Percentiles rank a stretch among this genome's conserved stretches.
phyloP scores from a whole-genome alignment of 2,888 invertebrate genomes.

The Heteropelma amictum region DNA sequence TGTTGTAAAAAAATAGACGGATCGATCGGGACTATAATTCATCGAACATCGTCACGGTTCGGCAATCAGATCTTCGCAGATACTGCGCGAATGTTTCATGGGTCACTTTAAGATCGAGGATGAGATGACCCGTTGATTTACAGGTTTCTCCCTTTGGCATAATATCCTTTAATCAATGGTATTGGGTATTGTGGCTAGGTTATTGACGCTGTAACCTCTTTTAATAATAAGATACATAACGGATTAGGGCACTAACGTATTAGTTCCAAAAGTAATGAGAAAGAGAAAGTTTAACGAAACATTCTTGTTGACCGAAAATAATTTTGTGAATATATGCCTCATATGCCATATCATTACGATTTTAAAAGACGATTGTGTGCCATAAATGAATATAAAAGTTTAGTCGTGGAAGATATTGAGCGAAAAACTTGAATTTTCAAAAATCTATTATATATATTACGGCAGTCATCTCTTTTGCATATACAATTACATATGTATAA shows the following conservation, averaged over 20 bases:
- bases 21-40: not conserved
- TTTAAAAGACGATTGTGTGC: too few relatives aligned
- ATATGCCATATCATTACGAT: too few relatives aligned
- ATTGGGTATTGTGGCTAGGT: conserved; percentile 17
- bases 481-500: too few relatives aligned
- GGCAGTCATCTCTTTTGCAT: too few relatives aligned
- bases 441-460: too few relatives aligned
- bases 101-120: conserved; percentile 42
- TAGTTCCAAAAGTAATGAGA: not conserved
- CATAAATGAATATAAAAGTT: too few relatives aligned
- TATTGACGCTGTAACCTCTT: conserved; percentile 5
- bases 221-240: not conserved
- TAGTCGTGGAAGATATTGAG: too few relatives aligned
- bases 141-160: conserved; percentile 19
- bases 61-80: conserved; percentile 26
- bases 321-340: too few relatives aligned
- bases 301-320: too few relatives aligned
- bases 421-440: too few relatives aligned
- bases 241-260: not conserved
- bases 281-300: conserved; percentile 22
- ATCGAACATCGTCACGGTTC: conserved; percentile 30
- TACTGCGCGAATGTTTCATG: not conserved
- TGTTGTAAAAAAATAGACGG: conserved; percentile 20
- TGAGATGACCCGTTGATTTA: conserved; percentile 17
- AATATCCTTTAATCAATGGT: conserved; percentile 34